phyloP scores from a whole-genome alignment of 2,888 invertebrate genomes.

The Chloroclystis v-ata region DNA sequence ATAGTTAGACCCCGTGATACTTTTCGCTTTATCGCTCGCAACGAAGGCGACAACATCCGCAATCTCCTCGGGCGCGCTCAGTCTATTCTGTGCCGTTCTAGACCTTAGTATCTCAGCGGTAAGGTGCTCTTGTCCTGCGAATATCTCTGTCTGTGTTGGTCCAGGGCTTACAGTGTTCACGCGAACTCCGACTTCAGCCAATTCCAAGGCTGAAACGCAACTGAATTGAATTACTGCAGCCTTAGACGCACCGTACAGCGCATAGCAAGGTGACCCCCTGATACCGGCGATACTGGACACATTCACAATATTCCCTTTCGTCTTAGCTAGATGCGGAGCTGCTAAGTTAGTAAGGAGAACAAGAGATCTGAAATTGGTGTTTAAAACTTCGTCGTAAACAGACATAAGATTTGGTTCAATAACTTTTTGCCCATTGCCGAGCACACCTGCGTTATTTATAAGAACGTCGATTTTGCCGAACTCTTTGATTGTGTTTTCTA shows the following conservation, averaged over 20 bases:
- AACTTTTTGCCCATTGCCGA: conserved; percentile 22
- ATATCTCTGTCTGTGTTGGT: conserved; percentile 69
- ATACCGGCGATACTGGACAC: conserved; percentile 39
- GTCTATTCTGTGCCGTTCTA: conserved; percentile 16
- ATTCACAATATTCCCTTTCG: conserved; percentile 47
- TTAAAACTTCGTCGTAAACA: conserved; percentile 38
- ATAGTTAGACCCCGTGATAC: conserved; percentile 26
- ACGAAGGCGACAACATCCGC: conserved; percentile 20
- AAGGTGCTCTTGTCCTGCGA: neutral
- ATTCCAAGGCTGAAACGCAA: conserved; percentile 81
- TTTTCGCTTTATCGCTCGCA: conserved; percentile 20
- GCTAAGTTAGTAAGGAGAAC: conserved; percentile 37
- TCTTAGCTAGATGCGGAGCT: conserved; percentile 36
- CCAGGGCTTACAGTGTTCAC: conserved; percentile 86
- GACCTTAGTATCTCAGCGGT: conserved; percentile 8
- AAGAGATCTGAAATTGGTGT: conserved; percentile 38
- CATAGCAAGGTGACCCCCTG: neutral
- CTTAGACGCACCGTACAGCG: conserved; percentile 82
- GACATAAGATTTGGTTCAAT: conserved; percentile 32
- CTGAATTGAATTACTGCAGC: conserved; percentile 86
- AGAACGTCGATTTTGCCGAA: conserved; percentile 45
- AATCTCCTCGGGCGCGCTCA: conserved; percentile 21
- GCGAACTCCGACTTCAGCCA: conserved; percentile 77
- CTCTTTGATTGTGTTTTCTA: conserved; percentile 35
- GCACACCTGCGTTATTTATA: conserved; percentile 44